Evolutionary conservation across 1,140 invertebrate species (phyloP).

Genomic region (Parasteatoda tepidariorum): DNA sequence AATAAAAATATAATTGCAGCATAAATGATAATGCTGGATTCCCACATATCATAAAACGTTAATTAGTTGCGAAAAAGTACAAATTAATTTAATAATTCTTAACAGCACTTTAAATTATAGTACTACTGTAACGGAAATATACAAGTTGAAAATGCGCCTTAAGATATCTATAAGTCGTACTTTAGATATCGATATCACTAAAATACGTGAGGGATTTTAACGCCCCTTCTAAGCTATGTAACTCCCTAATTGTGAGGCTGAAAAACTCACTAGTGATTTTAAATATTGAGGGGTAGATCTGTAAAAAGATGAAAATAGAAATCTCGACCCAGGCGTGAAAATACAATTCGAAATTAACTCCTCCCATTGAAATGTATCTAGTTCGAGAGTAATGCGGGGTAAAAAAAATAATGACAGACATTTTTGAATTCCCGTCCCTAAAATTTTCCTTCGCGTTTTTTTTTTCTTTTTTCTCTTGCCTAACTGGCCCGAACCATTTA

Average conservation of each 20-base stretch:
- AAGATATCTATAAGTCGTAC: too few relatives aligned
- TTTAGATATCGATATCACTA: too few relatives aligned
- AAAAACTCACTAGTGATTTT: neutral
- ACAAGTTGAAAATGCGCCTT: too few relatives aligned
- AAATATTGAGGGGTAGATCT: conserved; percentile 12
- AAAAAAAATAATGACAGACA: conserved; percentile 35
- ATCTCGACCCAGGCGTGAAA: conserved; percentile 34
- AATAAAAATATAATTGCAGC: too few relatives aligned
- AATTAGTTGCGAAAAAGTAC: too few relatives aligned
- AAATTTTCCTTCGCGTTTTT: neutral
- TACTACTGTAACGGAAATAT: too few relatives aligned
- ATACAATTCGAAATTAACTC: conserved; percentile 14
- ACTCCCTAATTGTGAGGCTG: neutral
- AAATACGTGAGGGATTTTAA: neutral
- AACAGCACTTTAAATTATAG: too few relatives aligned
- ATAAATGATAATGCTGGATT: too few relatives aligned
- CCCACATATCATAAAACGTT: too few relatives aligned
- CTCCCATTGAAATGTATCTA: neutral
- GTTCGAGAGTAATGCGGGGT: neutral
- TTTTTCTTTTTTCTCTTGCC: neutral
- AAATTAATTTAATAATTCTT: too few relatives aligned
- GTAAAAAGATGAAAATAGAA: neutral
- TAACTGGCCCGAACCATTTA: conserved; percentile 15
- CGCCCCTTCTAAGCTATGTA: neutral
- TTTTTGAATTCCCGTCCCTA: neutral